Conservation (phyloP, 2,888 invertebrate genomes). For the Leucophenga maculata region DNA sequence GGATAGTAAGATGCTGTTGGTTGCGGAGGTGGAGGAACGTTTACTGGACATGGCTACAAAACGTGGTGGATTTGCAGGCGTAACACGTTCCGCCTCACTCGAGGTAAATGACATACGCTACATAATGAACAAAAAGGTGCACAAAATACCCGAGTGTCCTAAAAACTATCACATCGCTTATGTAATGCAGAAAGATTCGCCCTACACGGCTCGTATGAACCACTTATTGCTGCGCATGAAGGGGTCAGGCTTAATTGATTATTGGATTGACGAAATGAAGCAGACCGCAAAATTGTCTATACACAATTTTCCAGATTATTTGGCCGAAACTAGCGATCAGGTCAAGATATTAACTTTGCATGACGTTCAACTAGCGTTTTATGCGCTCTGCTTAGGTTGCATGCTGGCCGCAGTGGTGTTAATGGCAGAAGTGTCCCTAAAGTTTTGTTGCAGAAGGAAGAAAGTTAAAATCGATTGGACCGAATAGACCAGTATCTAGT, state of each 20-base stretch:
- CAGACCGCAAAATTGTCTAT: conserved; percentile 59
- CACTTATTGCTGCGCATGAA: conserved; percentile 60
- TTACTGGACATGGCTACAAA: conserved; percentile 59
- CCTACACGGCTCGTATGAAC: conserved; percentile 63
- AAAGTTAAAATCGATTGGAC: no score
- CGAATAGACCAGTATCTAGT: no score
- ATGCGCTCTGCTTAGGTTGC: conserved; percentile 65
- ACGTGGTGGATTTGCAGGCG: conserved; percentile 59
- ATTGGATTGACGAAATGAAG: conserved; percentile 67
- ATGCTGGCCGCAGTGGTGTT: conserved; percentile 46
- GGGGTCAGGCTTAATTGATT: conserved; percentile 65
- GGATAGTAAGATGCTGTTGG: conserved; percentile 59
- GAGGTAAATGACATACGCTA: conserved; percentile 62
- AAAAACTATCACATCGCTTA: conserved; percentile 70
- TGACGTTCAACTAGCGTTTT: conserved; percentile 70
- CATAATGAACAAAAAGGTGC: conserved; percentile 61
- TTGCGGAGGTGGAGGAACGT: conserved; percentile 56
- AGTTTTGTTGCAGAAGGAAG: not conserved
- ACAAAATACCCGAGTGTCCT: conserved; percentile 71
- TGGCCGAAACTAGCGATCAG: conserved; percentile 48
- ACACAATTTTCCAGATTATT: conserved; percentile 51
- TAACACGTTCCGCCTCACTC: conserved; percentile 65
- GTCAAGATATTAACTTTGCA: conserved; percentile 67
- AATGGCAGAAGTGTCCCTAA: conserved; percentile 37
- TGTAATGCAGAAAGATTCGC: conserved; percentile 63